phyloP scores from a whole-genome alignment of 1,140 invertebrate species.

The Drosophila orosa region DNA sequence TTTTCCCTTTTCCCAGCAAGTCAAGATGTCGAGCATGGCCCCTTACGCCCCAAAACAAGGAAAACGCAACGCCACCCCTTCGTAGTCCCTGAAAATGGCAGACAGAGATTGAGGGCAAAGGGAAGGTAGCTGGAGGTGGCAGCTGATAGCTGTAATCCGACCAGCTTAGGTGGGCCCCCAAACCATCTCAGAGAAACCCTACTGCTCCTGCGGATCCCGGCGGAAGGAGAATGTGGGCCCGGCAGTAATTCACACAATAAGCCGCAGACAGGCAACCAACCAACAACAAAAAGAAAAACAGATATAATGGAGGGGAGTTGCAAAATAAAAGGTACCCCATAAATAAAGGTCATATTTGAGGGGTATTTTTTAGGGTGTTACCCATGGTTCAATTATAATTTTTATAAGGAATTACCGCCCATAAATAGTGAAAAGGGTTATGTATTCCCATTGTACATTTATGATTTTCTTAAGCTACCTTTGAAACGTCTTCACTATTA shows the following conservation, averaged over 20 bases:
- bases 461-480: background rate
- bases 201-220: slow-evolving; percentile 3
- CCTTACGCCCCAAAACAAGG: background rate
- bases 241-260: slow-evolving; percentile 78
- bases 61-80: background rate
- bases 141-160: slow-evolving; percentile 16
- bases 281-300: slow-evolving; percentile 13
- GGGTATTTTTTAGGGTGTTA: no score
- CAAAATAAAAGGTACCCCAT: slow-evolving; percentile 21
- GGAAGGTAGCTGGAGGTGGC: slow-evolving; percentile 8
- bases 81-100: slow-evolving; percentile 1
- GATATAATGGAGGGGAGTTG: slow-evolving; percentile 12
- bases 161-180: slow-evolving; percentile 7
- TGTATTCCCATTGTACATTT: background rate
- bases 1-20: background rate
- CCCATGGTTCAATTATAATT: no score
- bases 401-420: no score
- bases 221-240: slow-evolving; percentile 28
- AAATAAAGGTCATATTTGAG: background rate
- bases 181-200: slow-evolving; percentile 20
- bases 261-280: slow-evolving; percentile 66
- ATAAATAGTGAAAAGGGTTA: no score
- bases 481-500: background rate
- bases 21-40: slow-evolving; percentile 18
- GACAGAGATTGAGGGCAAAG: background rate